These are phyloP conservation scores for Therioaphis trifolii DNA, from an alignment of 2,888 invertebrate genomes.

Conservation along the genomic window DNA sequence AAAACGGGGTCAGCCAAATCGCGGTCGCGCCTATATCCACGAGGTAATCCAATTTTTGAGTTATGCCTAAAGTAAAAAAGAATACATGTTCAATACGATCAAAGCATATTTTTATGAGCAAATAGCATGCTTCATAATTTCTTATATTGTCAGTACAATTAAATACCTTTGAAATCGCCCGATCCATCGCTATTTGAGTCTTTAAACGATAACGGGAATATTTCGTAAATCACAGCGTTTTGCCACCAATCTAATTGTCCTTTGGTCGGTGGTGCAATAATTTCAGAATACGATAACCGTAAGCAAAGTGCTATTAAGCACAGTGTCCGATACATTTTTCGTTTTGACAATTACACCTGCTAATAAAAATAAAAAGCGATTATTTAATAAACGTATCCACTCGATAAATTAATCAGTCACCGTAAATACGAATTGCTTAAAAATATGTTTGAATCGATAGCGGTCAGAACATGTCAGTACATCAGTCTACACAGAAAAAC, in stretches of 20 bases:
- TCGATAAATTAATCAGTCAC: no score
- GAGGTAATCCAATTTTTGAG: conserved; percentile 47
- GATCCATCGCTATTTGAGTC: conserved; percentile 42
- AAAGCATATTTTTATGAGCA: no score
- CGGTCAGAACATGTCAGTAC: no score
- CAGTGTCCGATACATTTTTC: no score
- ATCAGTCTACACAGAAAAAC: no score
- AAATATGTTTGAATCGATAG: no score
- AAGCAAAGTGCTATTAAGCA: no score
- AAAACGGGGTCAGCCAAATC: conserved; percentile 55
- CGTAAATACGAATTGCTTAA: no score
- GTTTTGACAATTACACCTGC: no score
- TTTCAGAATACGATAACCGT: neutral
- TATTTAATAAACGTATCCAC: no score
- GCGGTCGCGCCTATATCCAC: conserved; percentile 36
- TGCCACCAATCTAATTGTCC: conserved; percentile 45
- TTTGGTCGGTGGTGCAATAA: conserved; percentile 7
- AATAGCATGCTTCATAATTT: neutral
- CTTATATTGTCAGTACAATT: neutral
- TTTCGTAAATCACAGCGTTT: conserved; percentile 51
- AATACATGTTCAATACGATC: neutral
- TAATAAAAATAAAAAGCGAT: no score
- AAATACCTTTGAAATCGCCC: conserved; percentile 45
- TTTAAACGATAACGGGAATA: conserved; percentile 44
- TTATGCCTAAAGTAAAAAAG: conserved; percentile 18